A percentile compares a stretch with the other conserved stretches of the same genome.
phyloP scores from a whole-genome alignment of 1,140 invertebrate genomes.

The Lithobius niger region DNA sequence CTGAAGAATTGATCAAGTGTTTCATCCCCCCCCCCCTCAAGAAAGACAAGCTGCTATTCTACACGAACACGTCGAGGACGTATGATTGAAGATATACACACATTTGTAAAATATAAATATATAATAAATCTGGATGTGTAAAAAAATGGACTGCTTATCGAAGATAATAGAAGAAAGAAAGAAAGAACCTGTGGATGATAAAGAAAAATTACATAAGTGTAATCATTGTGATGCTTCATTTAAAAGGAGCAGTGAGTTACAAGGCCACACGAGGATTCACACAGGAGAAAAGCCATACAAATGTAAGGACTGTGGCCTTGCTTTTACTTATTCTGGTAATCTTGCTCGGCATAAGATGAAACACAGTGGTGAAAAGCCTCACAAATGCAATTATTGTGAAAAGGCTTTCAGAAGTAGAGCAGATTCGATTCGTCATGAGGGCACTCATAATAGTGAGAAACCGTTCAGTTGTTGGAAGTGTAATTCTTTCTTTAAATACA shows the following conservation, averaged over 20 bases:
- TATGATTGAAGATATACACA: too few relatives aligned
- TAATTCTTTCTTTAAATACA: neutral
- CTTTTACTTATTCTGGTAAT: neutral
- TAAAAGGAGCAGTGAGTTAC: neutral
- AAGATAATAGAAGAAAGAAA: too few relatives aligned
- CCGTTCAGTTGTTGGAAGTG: neutral
- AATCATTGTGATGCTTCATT: neutral
- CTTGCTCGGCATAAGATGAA: neutral
- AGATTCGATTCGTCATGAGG: neutral
- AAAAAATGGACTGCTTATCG: too few relatives aligned
- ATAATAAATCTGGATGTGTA: too few relatives aligned
- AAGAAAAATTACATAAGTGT: neutral
- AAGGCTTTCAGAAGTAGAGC: neutral
- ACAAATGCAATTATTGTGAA: neutral
- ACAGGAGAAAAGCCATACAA: neutral
- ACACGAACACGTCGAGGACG: too few relatives aligned
- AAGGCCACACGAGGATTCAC: neutral
- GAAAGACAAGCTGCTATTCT: too few relatives aligned
- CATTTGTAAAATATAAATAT: too few relatives aligned
- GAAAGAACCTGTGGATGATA: neutral
- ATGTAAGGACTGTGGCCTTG: neutral
- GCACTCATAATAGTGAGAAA: neutral
- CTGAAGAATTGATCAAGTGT: too few relatives aligned
- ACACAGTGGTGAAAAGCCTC: slow-evolving; percentile 1
- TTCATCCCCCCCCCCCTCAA: too few relatives aligned